Base-by-base conservation (phyloP, 1,140 invertebrate genomes). In the Heliconius nattereri region DNA sequence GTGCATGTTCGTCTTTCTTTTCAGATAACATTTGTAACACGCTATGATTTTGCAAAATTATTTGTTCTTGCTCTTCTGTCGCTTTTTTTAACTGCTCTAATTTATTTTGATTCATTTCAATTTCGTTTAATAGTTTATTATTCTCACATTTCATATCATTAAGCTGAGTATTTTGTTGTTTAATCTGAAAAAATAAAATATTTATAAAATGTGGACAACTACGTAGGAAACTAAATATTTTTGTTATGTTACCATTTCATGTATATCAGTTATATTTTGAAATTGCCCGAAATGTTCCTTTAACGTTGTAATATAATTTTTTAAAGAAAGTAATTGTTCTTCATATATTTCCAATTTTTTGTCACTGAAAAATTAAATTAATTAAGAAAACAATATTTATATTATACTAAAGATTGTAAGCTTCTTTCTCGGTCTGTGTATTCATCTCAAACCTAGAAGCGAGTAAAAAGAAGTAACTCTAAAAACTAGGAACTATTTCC, bases 1-100 rank as follows among this genome's bases (percentile, higher is more conserved):
- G 89, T n/a, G 70, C 78, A 72, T 92, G 91, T 83, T 93, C 90
- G 78, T 89, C 85, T 80, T 92, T 86, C 76, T 91, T 90, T 73
- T 87, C 83, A n/a, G 86, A 83, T 49, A 92, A 60, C 74, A 86
- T 85, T 83, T 90, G 89, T 49, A 94, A 85, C 2, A 89, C 70
- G 74, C 75, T 81, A 49, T 92, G 85, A 78, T 82, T 88, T 79
- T 91, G 81, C 75, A 90, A 84, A 71, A 92, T 75, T 19, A 83
- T 32, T 16, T 85, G 73, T 78, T 90, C 86, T 78, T 89, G 86
- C 77, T 88, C 83, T 5, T 75, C 54, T 45, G 88, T 32, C 1
- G 77, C 81, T 74, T 89, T 81, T n/a, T 83, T 54, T 9, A 84
- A 79, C 7, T 82, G 71, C 45, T 89, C 81, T 75, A 91, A 71